A percentile compares a stretch with the other conserved stretches of the same genome.
Evolutionary conservation across 64 coral and sea anemone genomes (phyloP).

Genomic region (Pocillopora damicornis): DNA sequence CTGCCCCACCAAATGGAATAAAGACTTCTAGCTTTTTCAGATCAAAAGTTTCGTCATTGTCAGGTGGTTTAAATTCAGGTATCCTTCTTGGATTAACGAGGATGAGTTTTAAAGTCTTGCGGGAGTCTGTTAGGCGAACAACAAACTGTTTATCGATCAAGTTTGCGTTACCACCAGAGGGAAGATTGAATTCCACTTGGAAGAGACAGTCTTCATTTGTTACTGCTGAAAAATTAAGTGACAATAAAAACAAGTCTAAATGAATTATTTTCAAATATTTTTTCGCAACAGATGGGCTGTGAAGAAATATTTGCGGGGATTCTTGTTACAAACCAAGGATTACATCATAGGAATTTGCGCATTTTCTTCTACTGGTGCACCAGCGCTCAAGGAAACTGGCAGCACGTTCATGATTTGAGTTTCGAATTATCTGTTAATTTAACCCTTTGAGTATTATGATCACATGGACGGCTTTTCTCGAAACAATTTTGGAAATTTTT

Average conservation of each 20-base stretch:
- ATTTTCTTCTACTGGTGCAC: no score
- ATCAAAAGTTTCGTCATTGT: constrained; percentile 48
- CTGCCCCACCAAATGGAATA: constrained; percentile 38
- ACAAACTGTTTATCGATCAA: constrained; percentile 76
- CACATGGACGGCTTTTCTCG: no score
- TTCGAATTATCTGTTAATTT: no score
- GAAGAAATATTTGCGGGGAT: no score
- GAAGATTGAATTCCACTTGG: constrained; percentile 62
- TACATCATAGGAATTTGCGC: no score
- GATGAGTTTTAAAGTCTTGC: constrained; percentile 51
- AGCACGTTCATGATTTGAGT: no score
- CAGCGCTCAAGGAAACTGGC: no score
- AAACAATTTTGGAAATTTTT: no score
- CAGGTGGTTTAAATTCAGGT: constrained; percentile 47
- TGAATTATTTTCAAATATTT: no score
- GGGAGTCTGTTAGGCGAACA: constrained; percentile 50
- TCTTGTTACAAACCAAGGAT: no score
- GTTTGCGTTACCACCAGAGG: constrained; percentile 74
- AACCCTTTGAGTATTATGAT: no score
- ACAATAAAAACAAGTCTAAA: background rate
- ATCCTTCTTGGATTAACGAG: constrained; percentile 57
- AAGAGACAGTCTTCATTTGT: constrained; percentile 46
- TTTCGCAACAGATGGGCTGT: no score
- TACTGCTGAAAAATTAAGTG: constrained; percentile 36
- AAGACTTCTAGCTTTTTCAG: constrained; percentile 46